Evolutionary conservation across 2,113 vertebrate genomes (phyloP).

Genomic region (Chaetura pelagica): DNA sequence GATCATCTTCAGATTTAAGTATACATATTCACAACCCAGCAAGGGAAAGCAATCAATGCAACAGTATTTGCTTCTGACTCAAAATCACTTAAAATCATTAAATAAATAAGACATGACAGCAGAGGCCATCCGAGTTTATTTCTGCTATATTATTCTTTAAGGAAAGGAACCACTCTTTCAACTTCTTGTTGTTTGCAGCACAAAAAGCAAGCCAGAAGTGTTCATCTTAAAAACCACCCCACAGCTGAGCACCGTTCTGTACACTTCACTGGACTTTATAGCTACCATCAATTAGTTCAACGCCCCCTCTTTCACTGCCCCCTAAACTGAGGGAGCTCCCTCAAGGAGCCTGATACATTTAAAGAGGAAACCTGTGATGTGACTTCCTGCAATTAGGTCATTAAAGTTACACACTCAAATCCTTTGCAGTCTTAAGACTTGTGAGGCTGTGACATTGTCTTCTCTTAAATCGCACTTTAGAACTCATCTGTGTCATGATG

Average conservation of each 20-base stretch:
- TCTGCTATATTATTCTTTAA: neutral
- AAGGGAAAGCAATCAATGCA: neutral
- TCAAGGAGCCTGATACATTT: neutral
- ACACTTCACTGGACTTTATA: neutral
- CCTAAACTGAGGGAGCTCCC: neutral
- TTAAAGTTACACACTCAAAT: neutral
- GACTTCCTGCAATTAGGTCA: neutral
- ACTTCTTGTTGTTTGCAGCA: neutral
- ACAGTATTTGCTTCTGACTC: neutral
- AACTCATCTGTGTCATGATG: neutral
- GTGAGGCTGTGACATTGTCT: neutral
- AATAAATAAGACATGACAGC: neutral
- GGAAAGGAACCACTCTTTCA: neutral
- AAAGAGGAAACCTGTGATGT: neutral
- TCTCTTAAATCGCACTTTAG: neutral
- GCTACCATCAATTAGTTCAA: neutral
- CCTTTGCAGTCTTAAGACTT: neutral
- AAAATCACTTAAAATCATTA: neutral
- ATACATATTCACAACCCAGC: neutral
- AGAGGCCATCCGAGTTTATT: neutral
- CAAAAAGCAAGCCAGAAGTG: neutral
- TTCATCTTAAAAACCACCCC: neutral
- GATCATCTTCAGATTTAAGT: neutral
- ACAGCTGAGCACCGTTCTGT: neutral
- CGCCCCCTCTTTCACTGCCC: neutral